A percentile compares a stretch with the other conserved stretches of the same genome.
Evolutionary conservation across 2,797 vertebrate genomes (phyloP).

Genomic region (Enteromius anoplus): DNA sequence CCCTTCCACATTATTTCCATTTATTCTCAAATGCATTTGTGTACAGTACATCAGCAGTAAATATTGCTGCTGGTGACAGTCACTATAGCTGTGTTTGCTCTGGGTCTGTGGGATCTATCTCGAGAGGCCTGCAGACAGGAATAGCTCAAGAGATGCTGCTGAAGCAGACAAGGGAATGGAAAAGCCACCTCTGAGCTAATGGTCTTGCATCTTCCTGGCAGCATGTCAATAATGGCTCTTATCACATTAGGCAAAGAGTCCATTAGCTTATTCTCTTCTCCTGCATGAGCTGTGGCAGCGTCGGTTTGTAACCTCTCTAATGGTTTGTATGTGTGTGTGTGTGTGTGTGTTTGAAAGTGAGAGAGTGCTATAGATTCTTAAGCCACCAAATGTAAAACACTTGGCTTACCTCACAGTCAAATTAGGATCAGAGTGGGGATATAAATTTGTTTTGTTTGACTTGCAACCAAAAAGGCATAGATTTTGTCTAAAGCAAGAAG

Average conservation of each 20-base stretch:
- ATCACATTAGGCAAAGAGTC: constrained; percentile 99
- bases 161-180: constrained; percentile 42
- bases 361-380: neutral
- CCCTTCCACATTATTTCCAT: constrained; percentile 26
- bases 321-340: constrained; percentile 61
- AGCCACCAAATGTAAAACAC: constrained; percentile 6
- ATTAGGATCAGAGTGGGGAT: constrained; percentile 34
- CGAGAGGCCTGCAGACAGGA: constrained; percentile 27
- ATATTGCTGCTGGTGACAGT: constrained; percentile 64
- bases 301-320: constrained; percentile 71
- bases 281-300: constrained; percentile 29
- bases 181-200: constrained; percentile 82
- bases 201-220: constrained; percentile 97
- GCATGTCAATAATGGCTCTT: constrained; percentile 99
- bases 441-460: constrained; percentile 22
- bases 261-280: constrained; percentile 94
- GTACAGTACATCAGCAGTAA: constrained; percentile 36
- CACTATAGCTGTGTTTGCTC: constrained; percentile 66
- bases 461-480: constrained; percentile 30
- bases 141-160: constrained; percentile 36
- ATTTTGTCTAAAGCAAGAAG: constrained; percentile 40
- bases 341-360: neutral
- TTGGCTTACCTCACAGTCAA: neutral
- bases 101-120: constrained; percentile 56
- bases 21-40: constrained; percentile 29